Evolutionary conservation across 2,797 vertebrate genomes (phyloP).

Genomic region (Myotis myotis): DNA sequence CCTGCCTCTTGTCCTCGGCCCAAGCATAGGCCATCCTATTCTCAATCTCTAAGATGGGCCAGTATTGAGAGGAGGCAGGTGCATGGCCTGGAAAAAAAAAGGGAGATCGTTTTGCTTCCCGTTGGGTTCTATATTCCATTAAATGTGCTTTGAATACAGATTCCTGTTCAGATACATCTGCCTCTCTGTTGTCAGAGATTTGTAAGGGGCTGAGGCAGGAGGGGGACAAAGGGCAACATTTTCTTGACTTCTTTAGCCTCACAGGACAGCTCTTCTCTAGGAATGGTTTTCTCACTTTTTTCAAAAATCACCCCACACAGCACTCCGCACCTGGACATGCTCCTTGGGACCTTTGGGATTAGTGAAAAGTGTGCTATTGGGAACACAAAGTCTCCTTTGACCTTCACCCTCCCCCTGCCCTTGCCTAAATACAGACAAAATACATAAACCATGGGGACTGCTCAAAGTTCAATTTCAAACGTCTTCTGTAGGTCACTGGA

Average conservation of each 20-base stretch:
- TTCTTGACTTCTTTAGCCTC: constrained; percentile 69
- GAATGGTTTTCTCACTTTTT: constrained; percentile 27
- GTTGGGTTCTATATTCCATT: constrained; percentile 72
- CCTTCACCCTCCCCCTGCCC: constrained; percentile 64
- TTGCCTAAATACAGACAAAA: constrained; percentile 67
- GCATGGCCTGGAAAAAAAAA: constrained; percentile 64
- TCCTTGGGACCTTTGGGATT: constrained; percentile 79
- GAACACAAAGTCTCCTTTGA: constrained; percentile 72
- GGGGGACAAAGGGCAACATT: constrained; percentile 50
- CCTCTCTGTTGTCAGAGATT: constrained; percentile 77
- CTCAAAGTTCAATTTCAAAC: constrained; percentile 98
- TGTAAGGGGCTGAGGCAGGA: constrained; percentile 61
- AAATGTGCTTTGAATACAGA: constrained; percentile 77
- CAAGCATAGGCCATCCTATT: not conserved
- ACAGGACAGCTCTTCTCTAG: constrained; percentile 48
- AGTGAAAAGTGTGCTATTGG: constrained; percentile 75
- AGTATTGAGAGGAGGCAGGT: constrained; percentile 58
- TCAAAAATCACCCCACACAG: constrained; percentile 32
- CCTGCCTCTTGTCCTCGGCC: constrained; percentile 32
- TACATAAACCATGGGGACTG: not conserved
- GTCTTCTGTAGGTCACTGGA: constrained; percentile 98
- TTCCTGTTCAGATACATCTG: constrained; percentile 72
- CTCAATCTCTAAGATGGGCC: constrained; percentile 40
- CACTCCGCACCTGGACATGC: constrained; percentile 64
- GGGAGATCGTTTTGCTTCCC: constrained; percentile 70